These are phyloP conservation scores for Pteronura brasiliensis DNA, from an alignment of 2,113 vertebrate genomes.

Conservation along the genomic window DNA sequence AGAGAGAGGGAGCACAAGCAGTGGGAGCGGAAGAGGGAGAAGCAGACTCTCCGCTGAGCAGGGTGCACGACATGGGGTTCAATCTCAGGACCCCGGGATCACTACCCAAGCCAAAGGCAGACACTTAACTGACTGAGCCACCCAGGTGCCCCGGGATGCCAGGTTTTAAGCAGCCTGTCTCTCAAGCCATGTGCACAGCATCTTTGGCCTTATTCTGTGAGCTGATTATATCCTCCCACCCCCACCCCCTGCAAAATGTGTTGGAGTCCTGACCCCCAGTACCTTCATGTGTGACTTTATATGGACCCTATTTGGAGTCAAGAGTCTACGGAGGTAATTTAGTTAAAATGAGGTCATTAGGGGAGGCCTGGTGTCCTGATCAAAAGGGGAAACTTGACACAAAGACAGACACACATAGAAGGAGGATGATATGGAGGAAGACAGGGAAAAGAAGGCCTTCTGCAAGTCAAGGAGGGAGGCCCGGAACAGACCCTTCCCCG, in stretches of 20 bases:
- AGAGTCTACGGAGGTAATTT: not conserved
- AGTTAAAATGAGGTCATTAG: not conserved
- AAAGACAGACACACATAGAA: not conserved
- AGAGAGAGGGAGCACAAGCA: too few relatives aligned
- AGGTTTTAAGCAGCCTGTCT: not conserved
- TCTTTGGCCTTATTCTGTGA: not conserved
- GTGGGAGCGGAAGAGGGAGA: too few relatives aligned
- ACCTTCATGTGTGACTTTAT: not conserved
- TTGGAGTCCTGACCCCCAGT: not conserved
- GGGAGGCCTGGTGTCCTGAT: not conserved
- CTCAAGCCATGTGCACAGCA: not conserved
- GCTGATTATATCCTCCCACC: not conserved
- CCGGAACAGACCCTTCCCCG: not conserved
- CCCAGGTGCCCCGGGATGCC: not conserved
- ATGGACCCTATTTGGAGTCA: not conserved
- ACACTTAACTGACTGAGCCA: too few relatives aligned
- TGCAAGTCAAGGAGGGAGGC: not conserved
- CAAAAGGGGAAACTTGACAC: not conserved
- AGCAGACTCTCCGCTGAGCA: too few relatives aligned
- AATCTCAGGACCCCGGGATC: too few relatives aligned
- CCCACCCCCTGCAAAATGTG: fast-evolving
- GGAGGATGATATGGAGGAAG: not conserved
- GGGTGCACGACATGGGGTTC: too few relatives aligned
- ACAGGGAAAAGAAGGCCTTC: not conserved
- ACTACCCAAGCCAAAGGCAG: too few relatives aligned